Base-by-base conservation (phyloP, 2,888 invertebrate species). In the Ganaspis brasiliensis region DNA sequence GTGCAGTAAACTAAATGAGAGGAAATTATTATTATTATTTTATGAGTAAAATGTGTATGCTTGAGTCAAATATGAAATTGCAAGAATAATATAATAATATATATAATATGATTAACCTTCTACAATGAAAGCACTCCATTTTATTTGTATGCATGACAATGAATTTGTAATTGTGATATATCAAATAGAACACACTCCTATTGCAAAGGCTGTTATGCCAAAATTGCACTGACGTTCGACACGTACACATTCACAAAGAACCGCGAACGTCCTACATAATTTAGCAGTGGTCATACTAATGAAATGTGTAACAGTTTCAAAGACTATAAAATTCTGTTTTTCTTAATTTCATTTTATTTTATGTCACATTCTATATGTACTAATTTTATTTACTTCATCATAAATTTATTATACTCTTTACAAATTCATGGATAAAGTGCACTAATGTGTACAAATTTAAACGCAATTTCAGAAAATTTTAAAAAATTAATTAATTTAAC, bases 231-330 rank as follows among this genome's bases (percentile, higher is more conserved):
- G 61, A 16, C 61, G 37, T 37, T 37, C 61, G 61, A 61, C 37
- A 37, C 61, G 61, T 61, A 61, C 61, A 37, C 37, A 61, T 19
- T 16, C 37, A 9, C 12, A 61, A 61, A 61, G 19, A 61, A 61
- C 61, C 61, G 37, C 37, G 61, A 61, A 37, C 19, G 37, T 61
- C 12, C 37, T 37, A 61, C 61, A 19, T 61, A 61, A 61, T 61
- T 61, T 35, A 61, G 35, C 19, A 61, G 35, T 35, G 61, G 61
- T 61, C 61, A 31, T n/a, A 31, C 59, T 35, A 59, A 59, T 59
- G 59, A 59, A 59, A 57, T 26, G 26, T 57, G n/a, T 19, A 61
- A 37, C 35, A 57, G 57, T 57, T 26, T 24, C 24, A 26, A 57
- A 6, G 14, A 14, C 19, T 57, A 12, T 52, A 52, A 52, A 52